phyloP scores from a whole-genome alignment of 2,113 vertebrate genomes.

The Axis porcinus region DNA sequence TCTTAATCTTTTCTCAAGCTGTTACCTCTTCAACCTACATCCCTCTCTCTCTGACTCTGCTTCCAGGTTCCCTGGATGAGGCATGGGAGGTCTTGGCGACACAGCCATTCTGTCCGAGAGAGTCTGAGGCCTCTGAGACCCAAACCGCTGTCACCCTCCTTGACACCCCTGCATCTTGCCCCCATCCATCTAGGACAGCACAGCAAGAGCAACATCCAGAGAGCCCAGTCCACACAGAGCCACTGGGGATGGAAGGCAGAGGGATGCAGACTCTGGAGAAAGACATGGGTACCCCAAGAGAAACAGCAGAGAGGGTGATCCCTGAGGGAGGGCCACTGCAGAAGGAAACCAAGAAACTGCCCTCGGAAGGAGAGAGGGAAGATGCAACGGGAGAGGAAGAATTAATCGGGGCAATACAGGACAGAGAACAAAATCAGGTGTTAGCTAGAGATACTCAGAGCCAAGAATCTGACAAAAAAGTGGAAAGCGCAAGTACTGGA shows the following conservation, averaged over 20 bases:
- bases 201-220: not conserved
- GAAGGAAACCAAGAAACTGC: not conserved
- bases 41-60: not conserved
- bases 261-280: conserved; percentile 41
- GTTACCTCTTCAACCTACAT: not conserved
- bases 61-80: conserved; percentile 47
- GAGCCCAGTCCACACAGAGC: not conserved
- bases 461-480: not conserved
- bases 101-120: conserved; percentile 60
- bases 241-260: not conserved
- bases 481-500: not conserved
- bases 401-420: not conserved
- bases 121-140: conserved; percentile 22
- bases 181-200: not conserved
- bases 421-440: not conserved
- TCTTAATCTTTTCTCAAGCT: not conserved
- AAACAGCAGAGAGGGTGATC: not conserved
- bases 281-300: conserved; percentile 23
- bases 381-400: not conserved
- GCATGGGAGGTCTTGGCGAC: conserved; percentile 68
- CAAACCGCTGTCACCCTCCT: not conserved
- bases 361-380: not conserved
- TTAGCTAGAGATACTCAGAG: not conserved
- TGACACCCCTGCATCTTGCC: not conserved
- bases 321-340: not conserved